These are phyloP conservation scores for Tridacna gigas DNA, from an alignment of 2,888 invertebrate genomes.

Conservation along the genomic window DNA sequence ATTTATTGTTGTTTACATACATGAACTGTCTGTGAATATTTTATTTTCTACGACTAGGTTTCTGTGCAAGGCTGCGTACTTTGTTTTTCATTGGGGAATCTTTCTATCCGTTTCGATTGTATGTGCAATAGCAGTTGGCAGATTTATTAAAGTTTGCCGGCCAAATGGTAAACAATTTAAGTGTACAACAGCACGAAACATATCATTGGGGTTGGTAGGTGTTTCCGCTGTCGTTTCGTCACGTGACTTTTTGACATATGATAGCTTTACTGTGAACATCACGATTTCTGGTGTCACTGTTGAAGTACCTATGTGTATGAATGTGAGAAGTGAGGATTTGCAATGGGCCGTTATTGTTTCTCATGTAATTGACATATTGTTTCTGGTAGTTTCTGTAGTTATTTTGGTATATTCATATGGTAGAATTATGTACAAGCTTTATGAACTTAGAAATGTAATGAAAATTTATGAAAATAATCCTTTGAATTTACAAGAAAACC, in stretches of 20 bases:
- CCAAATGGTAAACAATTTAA: background rate
- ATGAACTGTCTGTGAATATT: background rate
- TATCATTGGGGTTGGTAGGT: background rate
- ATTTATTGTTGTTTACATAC: background rate
- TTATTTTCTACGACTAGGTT: background rate
- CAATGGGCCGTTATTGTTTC: background rate
- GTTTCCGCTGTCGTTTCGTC: background rate
- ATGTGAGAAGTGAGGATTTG: background rate
- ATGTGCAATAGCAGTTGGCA: too few species aligned
- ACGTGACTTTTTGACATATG: background rate
- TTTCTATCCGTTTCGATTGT: background rate
- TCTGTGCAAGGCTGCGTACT: background rate
- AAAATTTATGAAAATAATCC: background rate
- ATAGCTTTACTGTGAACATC: conserved; percentile 1
- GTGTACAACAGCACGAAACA: background rate
- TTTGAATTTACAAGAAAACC: background rate
- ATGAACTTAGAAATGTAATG: background rate
- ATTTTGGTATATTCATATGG: background rate
- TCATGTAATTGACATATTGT: background rate
- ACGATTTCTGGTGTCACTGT: background rate
- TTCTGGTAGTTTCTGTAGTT: background rate
- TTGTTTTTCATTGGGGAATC: background rate
- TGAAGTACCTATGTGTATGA: background rate
- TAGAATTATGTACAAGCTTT: background rate
- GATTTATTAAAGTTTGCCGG: background rate